Evolutionary conservation across 1,140 invertebrate genomes (phyloP).

Genomic region (Ceratina australensis): DNA sequence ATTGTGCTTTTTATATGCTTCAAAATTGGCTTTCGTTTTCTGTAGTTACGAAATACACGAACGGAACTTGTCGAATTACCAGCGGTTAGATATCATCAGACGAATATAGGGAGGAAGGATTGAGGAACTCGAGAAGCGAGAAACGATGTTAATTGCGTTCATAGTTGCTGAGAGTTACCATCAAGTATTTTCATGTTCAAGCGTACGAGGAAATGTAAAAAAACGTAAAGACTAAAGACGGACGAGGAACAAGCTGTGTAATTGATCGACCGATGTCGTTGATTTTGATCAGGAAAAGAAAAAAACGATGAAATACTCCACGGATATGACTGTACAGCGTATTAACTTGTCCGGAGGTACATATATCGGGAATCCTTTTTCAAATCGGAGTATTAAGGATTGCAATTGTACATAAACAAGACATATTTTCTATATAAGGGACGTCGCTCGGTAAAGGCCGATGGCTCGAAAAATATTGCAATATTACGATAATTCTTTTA

Average conservation of each 20-base stretch:
- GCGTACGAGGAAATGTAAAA: background rate
- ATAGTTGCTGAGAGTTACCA: constrained; percentile 6
- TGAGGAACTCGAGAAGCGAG: background rate
- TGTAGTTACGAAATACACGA: background rate
- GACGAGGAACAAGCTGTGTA: constrained; percentile 12
- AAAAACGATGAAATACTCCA: constrained; percentile 68
- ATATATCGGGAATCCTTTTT: constrained; percentile 76
- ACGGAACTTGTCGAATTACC: background rate
- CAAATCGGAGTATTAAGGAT: constrained; percentile 77
- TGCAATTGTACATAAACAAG: constrained; percentile 80
- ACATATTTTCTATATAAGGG: constrained; percentile 81
- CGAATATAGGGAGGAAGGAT: constrained; percentile 7
- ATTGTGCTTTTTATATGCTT: constrained; percentile 1
- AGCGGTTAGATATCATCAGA: constrained; percentile 4
- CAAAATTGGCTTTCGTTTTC: background rate
- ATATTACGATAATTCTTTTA: constrained; percentile 81
- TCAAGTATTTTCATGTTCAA: constrained; percentile 23
- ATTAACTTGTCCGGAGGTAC: constrained; percentile 75
- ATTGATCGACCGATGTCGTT: constrained; percentile 49
- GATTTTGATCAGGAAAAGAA: constrained; percentile 55
- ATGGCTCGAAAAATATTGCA: constrained; percentile 79
- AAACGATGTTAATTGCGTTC: constrained; percentile 31
- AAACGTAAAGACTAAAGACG: too few relatives aligned
- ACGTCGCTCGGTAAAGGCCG: constrained; percentile 76
- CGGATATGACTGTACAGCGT: constrained; percentile 78